Base-by-base conservation (phyloP, 2,113 vertebrate species). In the Bubo bubo region DNA sequence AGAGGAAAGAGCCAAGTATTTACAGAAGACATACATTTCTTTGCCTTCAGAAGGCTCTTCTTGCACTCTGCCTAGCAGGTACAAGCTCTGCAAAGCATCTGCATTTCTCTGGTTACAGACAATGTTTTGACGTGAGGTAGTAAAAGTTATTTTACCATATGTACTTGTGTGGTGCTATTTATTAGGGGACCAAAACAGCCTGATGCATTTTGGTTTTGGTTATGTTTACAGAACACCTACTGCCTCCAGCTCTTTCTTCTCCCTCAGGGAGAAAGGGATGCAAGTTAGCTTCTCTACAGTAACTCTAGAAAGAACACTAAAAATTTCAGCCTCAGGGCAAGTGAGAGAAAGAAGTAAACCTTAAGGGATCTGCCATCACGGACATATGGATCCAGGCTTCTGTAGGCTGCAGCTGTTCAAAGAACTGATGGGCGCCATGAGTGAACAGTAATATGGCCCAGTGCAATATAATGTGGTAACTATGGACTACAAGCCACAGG, bases 201-300 rank as follows among this genome's bases (percentile, higher is more conserved):
- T 41, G 74, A 73, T 60, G 74, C 9, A 27, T 81, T 93, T 95
- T 91, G 58, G 79, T 72, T 91, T 86, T 55, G 6, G 3, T 82
- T 73, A 32, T 82, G 55, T 90, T 96, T 96, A 96, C 55, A 93
- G 81, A 88, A 91, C 71, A 91, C 81, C 79, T 85, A 53, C 81
- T 95, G 91, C 66, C 95, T 95, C 89, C 73, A 75, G 71, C 81
- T 83, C 20, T 53, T 62, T 60, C 52, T 82, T 60, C 26, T 76
- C 84, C 67, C 74, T 88, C 30, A 22, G 58, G 58, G 53, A 89
- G 34, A 84, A 67, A 20, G 9, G 30, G 39, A 89, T 47, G 22
- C 26, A 79, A 71, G 47, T 35, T 58, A 60, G 60, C 28, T 53
- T 73, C 70, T 81, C 73, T 58, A 14, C 14, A 75, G 30, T 62